Evolutionary conservation across 2,113 vertebrate species (phyloP).

Genomic region (Muscicapa adusta): DNA sequence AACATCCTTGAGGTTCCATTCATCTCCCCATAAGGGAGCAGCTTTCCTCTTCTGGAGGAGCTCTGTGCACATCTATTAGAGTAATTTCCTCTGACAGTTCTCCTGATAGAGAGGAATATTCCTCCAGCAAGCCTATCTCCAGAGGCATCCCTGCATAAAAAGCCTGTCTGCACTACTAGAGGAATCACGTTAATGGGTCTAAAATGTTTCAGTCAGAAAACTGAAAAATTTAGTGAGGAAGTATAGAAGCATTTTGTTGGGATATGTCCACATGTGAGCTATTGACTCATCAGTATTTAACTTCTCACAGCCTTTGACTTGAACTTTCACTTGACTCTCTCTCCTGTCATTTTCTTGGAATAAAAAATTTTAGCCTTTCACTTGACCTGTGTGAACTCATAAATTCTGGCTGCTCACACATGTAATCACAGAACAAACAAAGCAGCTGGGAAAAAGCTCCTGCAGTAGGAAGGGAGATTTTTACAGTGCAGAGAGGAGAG

Average conservation of each 20-base stretch:
- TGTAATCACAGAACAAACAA: constrained; percentile 14
- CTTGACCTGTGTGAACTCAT: constrained; percentile 37
- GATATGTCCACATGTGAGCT: neutral
- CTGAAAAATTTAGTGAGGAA: neutral
- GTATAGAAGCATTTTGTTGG: neutral
- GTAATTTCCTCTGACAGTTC: constrained; percentile 47
- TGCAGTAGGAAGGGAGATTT: neutral
- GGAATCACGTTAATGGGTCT: constrained; percentile 28
- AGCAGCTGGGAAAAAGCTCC: neutral
- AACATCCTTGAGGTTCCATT: constrained; percentile 25
- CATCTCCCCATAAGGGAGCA: neutral
- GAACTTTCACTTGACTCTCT: constrained; percentile 25
- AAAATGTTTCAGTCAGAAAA: constrained; percentile 16
- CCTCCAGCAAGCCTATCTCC: neutral
- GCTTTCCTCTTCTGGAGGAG: constrained; percentile 5
- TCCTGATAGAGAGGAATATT: constrained; percentile 15
- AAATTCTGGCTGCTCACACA: constrained; percentile 20
- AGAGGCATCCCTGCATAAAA: constrained; percentile 34
- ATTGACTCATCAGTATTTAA: neutral
- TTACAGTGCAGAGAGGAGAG: neutral
- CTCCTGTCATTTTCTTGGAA: constrained; percentile 2
- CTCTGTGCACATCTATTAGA: neutral
- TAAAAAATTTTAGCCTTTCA: neutral
- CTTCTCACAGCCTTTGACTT: constrained; percentile 9
- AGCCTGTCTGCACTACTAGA: constrained; percentile 16